phyloP scores from a whole-genome alignment of 2,113 vertebrate species.

The Centrocercus urophasianus region DNA sequence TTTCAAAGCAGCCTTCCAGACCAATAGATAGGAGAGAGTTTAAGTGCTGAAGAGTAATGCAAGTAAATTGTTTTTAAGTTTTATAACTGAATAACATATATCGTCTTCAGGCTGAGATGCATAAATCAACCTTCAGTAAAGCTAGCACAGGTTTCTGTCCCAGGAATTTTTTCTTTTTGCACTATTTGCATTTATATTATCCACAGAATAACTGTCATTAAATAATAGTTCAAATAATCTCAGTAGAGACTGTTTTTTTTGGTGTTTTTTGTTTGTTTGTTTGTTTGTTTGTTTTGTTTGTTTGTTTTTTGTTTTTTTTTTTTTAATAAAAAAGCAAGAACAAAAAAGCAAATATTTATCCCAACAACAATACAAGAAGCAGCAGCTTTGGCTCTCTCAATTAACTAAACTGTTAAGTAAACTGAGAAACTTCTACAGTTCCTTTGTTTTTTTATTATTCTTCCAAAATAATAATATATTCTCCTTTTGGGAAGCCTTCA shows the following conservation, averaged over 20 bases:
- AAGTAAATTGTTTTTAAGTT: not conserved
- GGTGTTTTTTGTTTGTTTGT: not conserved
- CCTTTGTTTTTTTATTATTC: not conserved
- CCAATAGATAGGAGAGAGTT: not conserved
- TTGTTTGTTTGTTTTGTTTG: not conserved
- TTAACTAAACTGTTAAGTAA: not conserved
- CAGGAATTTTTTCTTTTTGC: not conserved
- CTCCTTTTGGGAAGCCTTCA: not conserved
- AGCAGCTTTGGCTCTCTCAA: not conserved
- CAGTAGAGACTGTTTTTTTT: not conserved
- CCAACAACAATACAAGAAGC: not conserved
- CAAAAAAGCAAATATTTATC: not conserved
- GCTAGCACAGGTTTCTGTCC: not conserved
- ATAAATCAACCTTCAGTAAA: not conserved
- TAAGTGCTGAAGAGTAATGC: not conserved
- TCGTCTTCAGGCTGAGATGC: not conserved
- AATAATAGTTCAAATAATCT: not conserved
- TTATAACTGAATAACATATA: not conserved
- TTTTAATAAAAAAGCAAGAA: not conserved
- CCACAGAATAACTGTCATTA: not conserved
- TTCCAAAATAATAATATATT: not conserved
- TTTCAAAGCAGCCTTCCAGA: not conserved
- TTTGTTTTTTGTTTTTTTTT: not conserved
- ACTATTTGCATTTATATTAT: not conserved
- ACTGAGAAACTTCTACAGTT: too few relatives aligned